Conservation (phyloP, 2,797 vertebrate genomes). For the Pseudochirops corinnae region DNA sequence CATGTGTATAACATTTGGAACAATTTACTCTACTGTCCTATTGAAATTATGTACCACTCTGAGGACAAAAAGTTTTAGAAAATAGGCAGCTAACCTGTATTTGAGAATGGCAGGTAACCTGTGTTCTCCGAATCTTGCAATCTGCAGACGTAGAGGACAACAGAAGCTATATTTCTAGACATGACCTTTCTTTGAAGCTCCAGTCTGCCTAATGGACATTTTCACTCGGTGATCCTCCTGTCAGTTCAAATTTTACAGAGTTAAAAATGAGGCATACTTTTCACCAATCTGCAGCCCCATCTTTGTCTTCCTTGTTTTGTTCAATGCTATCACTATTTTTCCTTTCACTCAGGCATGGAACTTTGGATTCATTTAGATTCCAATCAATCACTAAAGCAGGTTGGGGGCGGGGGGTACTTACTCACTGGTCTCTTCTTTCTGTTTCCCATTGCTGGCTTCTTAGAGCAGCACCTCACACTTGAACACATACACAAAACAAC, state of each 20-base stretch:
- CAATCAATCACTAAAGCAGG: background rate
- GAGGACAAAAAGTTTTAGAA: slow-evolving; percentile 37
- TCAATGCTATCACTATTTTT: slow-evolving; percentile 24
- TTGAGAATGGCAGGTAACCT: slow-evolving; percentile 53
- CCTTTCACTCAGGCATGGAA: background rate
- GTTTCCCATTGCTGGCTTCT: slow-evolving; percentile 1
- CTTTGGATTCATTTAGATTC: slow-evolving; percentile 16
- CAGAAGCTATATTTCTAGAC: slow-evolving; percentile 31
- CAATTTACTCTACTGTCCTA: slow-evolving; percentile 40
- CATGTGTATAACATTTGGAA: slow-evolving; percentile 8
- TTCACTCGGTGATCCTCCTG: background rate
- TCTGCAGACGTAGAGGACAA: background rate
- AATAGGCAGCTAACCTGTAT: slow-evolving; percentile 7
- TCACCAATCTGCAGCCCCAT: background rate
- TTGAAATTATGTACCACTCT: slow-evolving; percentile 45
- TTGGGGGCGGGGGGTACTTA: background rate
- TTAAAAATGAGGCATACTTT: slow-evolving; percentile 41
- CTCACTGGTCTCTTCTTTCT: background rate
- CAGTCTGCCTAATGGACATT: background rate
- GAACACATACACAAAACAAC: background rate
- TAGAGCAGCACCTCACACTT: background rate
- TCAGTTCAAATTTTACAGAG: slow-evolving; percentile 31
- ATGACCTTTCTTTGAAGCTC: slow-evolving; percentile 12
- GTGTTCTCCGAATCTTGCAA: slow-evolving; percentile 47
- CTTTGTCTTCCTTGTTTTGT: slow-evolving; percentile 9